phyloP scores from a whole-genome alignment of 2,888 invertebrate species.

The Cerastis leucographa region DNA sequence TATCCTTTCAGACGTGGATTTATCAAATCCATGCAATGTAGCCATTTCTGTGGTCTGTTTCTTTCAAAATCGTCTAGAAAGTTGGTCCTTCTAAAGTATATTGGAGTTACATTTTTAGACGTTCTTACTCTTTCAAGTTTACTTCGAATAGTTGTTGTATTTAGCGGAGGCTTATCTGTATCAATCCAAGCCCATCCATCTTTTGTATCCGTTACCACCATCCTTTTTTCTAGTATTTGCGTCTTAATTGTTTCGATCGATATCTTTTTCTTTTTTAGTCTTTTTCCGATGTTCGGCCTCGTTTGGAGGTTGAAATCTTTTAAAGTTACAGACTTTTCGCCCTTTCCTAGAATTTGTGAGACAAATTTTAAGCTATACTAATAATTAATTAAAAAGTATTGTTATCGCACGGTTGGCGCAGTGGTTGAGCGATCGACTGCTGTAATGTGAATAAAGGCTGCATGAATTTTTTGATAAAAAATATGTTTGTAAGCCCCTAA shows the following conservation, averaged over 20 bases:
- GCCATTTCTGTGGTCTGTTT: slow-evolving; percentile 45
- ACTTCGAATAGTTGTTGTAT: background rate
- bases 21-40: slow-evolving; percentile 36
- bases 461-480: too few species aligned
- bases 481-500: too few species aligned
- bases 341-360: background rate
- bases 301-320: background rate
- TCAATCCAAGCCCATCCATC: background rate
- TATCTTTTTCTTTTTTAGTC: background rate
- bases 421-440: too few species aligned
- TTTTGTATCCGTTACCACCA: background rate
- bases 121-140: background rate
- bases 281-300: background rate
- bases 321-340: too few species aligned
- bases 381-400: too few species aligned
- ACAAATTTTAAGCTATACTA: background rate
- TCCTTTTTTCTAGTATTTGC: background rate
- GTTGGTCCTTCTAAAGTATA: background rate
- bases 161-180: background rate
- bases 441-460: too few species aligned
- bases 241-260: background rate
- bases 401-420: too few species aligned
- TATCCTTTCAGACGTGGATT: slow-evolving; percentile 9
- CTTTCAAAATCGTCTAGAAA: background rate
- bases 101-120: background rate